phyloP scores from a whole-genome alignment of 2,888 invertebrate genomes.

The Monochamus alternatus region DNA sequence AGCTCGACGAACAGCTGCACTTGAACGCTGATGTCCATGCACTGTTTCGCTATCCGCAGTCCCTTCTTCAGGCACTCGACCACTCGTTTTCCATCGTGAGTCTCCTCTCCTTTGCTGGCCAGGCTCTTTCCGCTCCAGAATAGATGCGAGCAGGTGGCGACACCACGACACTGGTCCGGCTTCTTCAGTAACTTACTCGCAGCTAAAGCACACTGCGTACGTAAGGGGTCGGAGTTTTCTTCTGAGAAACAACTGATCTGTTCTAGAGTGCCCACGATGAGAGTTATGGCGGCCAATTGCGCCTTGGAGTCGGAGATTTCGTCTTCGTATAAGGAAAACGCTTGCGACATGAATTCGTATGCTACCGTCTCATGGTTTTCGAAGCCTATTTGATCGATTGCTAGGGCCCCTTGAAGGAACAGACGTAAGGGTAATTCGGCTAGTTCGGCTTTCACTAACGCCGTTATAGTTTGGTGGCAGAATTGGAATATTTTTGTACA shows the following conservation, averaged over 20 bases:
- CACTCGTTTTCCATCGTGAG: slow-evolving; percentile 93
- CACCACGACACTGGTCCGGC: slow-evolving; percentile 97
- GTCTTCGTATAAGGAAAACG: slow-evolving; percentile 98
- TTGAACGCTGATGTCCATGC: slow-evolving; percentile 97
- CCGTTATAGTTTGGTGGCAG: slow-evolving; percentile 95
- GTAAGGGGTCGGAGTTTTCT: slow-evolving; percentile 96
- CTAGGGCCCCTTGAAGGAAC: slow-evolving; percentile 96
- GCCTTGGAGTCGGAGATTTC: slow-evolving; percentile 98
- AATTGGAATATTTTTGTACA: slow-evolving; percentile 99
- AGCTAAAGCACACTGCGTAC: slow-evolving; percentile 96
- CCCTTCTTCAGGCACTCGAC: slow-evolving; percentile 97
- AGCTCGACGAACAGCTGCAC: slow-evolving; percentile 96
- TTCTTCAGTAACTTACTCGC: slow-evolving; percentile 95
- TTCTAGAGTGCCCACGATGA: slow-evolving; percentile 96
- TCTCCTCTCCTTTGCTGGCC: slow-evolving; percentile 72
- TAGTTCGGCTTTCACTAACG: slow-evolving; percentile 94
- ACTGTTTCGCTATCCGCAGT: slow-evolving; percentile 96
- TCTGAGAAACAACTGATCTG: slow-evolving; percentile 95
- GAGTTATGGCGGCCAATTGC: slow-evolving; percentile 94
- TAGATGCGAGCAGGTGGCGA: slow-evolving; percentile 93
- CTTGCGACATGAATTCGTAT: slow-evolving; percentile 97
- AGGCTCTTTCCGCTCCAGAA: slow-evolving; percentile 93
- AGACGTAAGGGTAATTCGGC: slow-evolving; percentile 94
- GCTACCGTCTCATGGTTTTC: slow-evolving; percentile 97
- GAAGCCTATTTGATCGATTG: slow-evolving; percentile 93